Conservation (phyloP, 2,888 invertebrate species). For the Prenolepis imparis region DNA sequence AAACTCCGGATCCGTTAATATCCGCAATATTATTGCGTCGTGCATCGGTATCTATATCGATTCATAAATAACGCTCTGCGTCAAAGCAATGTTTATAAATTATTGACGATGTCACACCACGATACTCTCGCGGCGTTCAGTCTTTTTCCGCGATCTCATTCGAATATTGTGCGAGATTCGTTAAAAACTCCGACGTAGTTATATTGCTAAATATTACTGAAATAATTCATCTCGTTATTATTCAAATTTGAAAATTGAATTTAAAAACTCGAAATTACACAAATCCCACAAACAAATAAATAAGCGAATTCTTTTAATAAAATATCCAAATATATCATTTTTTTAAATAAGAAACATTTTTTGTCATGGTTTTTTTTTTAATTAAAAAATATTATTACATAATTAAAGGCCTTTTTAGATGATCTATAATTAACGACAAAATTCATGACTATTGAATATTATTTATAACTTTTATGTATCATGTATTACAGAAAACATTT, state of each 20-base stretch:
- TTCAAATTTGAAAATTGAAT: not conserved
- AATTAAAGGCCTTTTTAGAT: not conserved
- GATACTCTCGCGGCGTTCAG: constrained; percentile 20
- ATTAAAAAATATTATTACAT: not conserved
- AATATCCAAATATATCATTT: not conserved
- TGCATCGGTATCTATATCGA: constrained; percentile 33
- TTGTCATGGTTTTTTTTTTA: not conserved
- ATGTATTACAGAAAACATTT: not conserved
- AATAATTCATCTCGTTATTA: not conserved
- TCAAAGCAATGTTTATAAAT: constrained; percentile 45
- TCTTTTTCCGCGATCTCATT: constrained; percentile 22
- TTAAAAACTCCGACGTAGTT: constrained; percentile 16
- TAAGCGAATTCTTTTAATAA: not conserved
- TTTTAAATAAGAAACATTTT: not conserved
- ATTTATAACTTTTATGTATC: no score
- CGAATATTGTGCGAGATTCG: not conserved
- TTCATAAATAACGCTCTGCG: constrained; percentile 67
- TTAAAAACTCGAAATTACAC: not conserved
- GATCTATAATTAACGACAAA: not conserved
- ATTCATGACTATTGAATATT: not conserved
- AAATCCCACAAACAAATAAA: not conserved
- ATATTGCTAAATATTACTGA: not conserved
- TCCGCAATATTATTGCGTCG: constrained; percentile 65
- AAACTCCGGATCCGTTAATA: constrained; percentile 63
- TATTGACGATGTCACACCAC: constrained; percentile 35